Evolutionary conservation across 2,797 vertebrate genomes (phyloP), one percentile per base, ranked within the genome.

Genomic region (Oreochromis mossambicus): DNA sequence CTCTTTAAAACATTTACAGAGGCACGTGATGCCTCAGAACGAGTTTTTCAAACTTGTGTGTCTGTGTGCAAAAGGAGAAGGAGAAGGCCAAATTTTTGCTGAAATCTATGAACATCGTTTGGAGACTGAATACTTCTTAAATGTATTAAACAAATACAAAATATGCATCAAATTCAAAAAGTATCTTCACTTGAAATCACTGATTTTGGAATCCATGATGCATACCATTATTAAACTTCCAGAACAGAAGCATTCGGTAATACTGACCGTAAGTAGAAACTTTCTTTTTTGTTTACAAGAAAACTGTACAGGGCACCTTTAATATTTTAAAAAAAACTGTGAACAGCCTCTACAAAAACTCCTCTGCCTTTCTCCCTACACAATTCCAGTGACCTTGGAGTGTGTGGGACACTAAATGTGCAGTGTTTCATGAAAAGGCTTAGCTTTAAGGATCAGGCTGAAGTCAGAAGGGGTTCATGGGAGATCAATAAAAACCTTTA

Each of bases 401-500:
- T 87, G 82, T 63, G 83, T 26, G 83, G 89, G 86, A 92, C 83
- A 81, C 80, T 82, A 80, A 88, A 89, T 92, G 91, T 86, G 82
- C 90, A 85, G 83, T 82, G 92, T 88, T 93, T 94, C 81, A 85
- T 92, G 90, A 92, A 92, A 92, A 87, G 78, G 81, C 80, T 89
- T 63, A 89, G 89, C 87, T 91, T 15, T 58, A 87, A 83, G 92
- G 92, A 92, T 93, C 87, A 85, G 84, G 73, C 84, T 78, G 29
- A 54, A 92, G 90, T 90, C 84, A 87, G 91, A 80, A 83, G 83
- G 80, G 87, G 83, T 87, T 91, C 83, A 61, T 41, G 32, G 77
- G 80, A 90, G 91, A 94, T 94, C 89, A 91, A 93, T 93, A 86
- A 81, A 91, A 93, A 89, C 77, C 86, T 92, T 93, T 90, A 86